A percentile compares a stretch with the other conserved stretches of the same genome.
These are phyloP conservation scores for Sebastes elongatus DNA, from an alignment of 2,797 vertebrate genomes.

Conservation along the genomic window DNA sequence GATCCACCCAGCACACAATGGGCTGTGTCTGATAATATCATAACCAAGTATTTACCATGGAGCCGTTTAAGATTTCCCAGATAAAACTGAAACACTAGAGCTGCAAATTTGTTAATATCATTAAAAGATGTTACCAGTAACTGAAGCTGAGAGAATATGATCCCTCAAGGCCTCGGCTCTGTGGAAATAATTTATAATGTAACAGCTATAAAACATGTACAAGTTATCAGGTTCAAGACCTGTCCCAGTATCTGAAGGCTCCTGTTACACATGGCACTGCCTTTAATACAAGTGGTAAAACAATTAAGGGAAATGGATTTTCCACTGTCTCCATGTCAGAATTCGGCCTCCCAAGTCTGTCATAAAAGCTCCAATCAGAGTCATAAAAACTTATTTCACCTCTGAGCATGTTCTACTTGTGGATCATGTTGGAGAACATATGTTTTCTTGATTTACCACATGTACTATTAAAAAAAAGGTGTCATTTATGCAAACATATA, in stretches of 20 bases:
- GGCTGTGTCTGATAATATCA: slow-evolving; percentile 93
- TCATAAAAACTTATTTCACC: slow-evolving; percentile 19
- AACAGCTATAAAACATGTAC: slow-evolving; percentile 98
- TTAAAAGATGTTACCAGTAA: slow-evolving; percentile 98
- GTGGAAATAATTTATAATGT: slow-evolving; percentile 99
- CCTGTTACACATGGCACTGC: slow-evolving; percentile 86
- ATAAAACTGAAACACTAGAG: slow-evolving; percentile 98
- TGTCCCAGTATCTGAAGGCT: slow-evolving; percentile 88
- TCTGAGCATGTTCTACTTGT: background rate
- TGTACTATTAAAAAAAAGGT: background rate
- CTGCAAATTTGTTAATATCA: slow-evolving; percentile 98
- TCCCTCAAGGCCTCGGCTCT: slow-evolving; percentile 87
- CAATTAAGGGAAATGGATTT: slow-evolving; percentile 96
- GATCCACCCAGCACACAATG: slow-evolving; percentile 85
- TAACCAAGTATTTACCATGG: slow-evolving; percentile 93
- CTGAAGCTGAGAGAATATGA: slow-evolving; percentile 92
- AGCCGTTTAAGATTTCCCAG: slow-evolving; percentile 98
- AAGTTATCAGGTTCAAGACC: slow-evolving; percentile 93
- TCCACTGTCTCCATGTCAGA: slow-evolving; percentile 79
- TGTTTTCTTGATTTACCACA: background rate
- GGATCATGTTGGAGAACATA: background rate
- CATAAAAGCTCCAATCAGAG: slow-evolving; percentile 63
- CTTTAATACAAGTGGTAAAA: slow-evolving; percentile 89
- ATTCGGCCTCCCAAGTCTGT: slow-evolving; percentile 41
- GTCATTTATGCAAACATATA: background rate